phyloP scores from a whole-genome alignment of 2,888 invertebrate species.

The Oscheius sp. region DNA sequence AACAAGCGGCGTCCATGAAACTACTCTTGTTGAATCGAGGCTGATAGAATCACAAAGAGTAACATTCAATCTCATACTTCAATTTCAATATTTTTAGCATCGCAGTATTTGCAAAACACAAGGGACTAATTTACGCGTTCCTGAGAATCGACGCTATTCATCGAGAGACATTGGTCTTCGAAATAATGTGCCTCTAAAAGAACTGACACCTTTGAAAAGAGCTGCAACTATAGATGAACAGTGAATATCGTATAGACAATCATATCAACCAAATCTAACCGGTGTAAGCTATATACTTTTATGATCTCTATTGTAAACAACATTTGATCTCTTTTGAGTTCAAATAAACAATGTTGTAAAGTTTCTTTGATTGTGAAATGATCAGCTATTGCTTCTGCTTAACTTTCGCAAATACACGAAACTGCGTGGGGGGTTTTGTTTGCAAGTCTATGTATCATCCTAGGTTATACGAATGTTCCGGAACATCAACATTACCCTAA shows the following conservation, averaged over 20 bases:
- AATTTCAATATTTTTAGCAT: background rate
- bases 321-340: background rate
- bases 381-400: background rate
- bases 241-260: background rate
- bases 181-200: constrained; percentile 1
- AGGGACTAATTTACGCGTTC: constrained; percentile 5
- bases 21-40: background rate
- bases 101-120: constrained; percentile 10
- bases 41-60: constrained; percentile 6
- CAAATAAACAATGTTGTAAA: background rate
- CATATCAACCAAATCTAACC: background rate
- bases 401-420: background rate
- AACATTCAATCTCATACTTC: background rate
- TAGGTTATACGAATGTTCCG: constrained; percentile 2
- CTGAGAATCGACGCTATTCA: constrained; percentile 13
- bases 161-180: background rate
- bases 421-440: constrained; percentile 9
- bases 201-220: constrained; percentile 3
- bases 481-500: constrained; percentile 9
- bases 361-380: background rate
- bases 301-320: background rate
- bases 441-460: constrained; percentile 8
- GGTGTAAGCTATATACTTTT: background rate
- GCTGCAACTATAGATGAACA: constrained; percentile 7
- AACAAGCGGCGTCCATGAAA: constrained; percentile 2